phyloP scores from a whole-genome alignment of 2,113 vertebrate species.

The Spermophilus dauricus region DNA sequence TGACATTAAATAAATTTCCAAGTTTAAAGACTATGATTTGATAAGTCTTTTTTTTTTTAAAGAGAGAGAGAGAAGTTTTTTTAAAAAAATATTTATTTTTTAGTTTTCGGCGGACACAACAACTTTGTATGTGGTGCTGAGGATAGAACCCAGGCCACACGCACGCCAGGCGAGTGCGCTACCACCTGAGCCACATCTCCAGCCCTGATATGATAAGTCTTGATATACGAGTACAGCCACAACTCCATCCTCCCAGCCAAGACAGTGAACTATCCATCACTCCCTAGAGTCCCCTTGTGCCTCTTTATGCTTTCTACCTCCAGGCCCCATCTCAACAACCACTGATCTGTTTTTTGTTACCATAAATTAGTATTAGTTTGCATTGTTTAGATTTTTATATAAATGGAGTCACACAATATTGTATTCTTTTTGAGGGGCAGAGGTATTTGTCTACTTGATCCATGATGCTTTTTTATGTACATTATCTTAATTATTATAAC shows the following conservation, averaged over 20 bases:
- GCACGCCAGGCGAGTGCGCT: too few relatives aligned
- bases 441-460: neutral
- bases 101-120: too few relatives aligned
- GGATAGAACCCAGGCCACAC: too few relatives aligned
- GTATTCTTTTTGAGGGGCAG: neutral
- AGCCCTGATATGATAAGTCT: neutral
- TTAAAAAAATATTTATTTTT: too few relatives aligned
- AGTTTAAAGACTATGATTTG: constrained; percentile 29
- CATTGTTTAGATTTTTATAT: constrained; percentile 25
- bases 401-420: neutral
- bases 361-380: neutral
- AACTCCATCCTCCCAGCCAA: neutral
- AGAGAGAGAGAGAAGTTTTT: too few relatives aligned
- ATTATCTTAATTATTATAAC: neutral
- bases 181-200: too few relatives aligned
- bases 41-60: neutral
- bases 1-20: neutral
- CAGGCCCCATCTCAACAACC: neutral
- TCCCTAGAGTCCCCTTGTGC: neutral
- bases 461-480: neutral
- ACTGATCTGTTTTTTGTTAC: neutral
- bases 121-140: too few relatives aligned
- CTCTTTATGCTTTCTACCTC: neutral
- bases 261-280: neutral
- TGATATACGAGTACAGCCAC: neutral